These are phyloP conservation scores for Cyanoderma ruficeps DNA, from an alignment of 2,113 vertebrate species.

Conservation along the genomic window DNA sequence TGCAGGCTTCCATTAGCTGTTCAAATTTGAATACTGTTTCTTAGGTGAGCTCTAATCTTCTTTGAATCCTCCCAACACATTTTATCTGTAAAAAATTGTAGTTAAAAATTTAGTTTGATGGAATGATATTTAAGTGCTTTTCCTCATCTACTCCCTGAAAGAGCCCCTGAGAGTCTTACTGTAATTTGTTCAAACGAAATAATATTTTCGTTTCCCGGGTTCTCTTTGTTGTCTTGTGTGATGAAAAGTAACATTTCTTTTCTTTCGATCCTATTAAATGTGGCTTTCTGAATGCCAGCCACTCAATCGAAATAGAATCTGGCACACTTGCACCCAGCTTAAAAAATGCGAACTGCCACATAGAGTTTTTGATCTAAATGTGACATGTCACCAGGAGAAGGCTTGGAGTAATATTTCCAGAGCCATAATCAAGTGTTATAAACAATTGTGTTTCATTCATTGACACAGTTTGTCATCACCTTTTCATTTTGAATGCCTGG, in stretches of 20 bases:
- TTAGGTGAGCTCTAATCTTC: conserved; percentile 86
- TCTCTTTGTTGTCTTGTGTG: conserved; percentile 84
- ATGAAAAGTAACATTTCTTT: conserved; percentile 87
- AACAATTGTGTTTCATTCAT: conserved; percentile 59
- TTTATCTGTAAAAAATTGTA: conserved; percentile 80
- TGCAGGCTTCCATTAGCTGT: conserved; percentile 83
- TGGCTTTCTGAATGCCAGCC: conserved; percentile 72
- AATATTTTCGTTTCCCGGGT: conserved; percentile 84
- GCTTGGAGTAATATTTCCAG: conserved; percentile 47
- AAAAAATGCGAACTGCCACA: conserved; percentile 71
- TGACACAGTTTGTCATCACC: conserved; percentile 65
- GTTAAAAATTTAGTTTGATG: conserved; percentile 87
- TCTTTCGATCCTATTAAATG: conserved; percentile 80
- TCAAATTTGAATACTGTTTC: conserved; percentile 86
- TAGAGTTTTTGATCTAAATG: conserved; percentile 72
- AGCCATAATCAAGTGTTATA: conserved; percentile 41
- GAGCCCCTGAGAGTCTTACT: conserved; percentile 77
- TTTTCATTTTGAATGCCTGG: conserved; percentile 23
- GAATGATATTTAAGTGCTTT: conserved; percentile 85
- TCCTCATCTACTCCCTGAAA: conserved; percentile 80
- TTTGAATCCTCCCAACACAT: conserved; percentile 84
- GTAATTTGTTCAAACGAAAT: conserved; percentile 86
- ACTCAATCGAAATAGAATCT: conserved; percentile 76
- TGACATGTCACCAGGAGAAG: conserved; percentile 67
- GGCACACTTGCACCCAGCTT: conserved; percentile 66